Evolutionary conservation across 1,140 invertebrate genomes (phyloP).

Genomic region (Maniola jurtina): DNA sequence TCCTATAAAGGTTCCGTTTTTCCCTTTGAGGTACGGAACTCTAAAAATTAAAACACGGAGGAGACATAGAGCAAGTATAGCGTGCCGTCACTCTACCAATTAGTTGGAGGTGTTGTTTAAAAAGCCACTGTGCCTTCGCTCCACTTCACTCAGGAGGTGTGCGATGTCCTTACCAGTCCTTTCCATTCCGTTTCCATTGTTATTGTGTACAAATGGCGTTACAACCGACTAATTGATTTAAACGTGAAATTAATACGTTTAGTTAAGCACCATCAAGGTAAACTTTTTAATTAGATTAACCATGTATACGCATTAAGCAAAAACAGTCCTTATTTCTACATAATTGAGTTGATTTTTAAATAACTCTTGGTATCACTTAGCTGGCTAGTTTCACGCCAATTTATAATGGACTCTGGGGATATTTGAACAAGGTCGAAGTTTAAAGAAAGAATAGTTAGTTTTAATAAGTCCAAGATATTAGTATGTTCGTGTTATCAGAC

Average conservation of each 20-base stretch:
- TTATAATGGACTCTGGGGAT: neutral
- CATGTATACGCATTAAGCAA: neutral
- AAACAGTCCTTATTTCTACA: neutral
- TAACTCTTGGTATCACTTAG: neutral
- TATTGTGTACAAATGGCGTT: neutral
- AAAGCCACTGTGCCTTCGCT: too few species aligned
- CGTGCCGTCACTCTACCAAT: too few species aligned
- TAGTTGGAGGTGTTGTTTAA: too few species aligned
- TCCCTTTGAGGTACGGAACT: too few species aligned
- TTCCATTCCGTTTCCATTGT: too few species aligned
- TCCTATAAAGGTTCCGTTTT: too few species aligned
- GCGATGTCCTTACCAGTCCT: too few species aligned
- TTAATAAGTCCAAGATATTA: neutral
- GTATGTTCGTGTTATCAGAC: neutral
- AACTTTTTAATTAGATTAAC: neutral
- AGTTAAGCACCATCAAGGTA: neutral
- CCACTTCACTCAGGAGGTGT: too few species aligned
- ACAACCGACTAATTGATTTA: neutral
- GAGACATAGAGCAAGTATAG: too few species aligned
- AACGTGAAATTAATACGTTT: constrained; percentile 1
- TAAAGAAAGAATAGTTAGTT: neutral
- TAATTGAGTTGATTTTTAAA: neutral
- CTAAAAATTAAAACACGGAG: too few species aligned
- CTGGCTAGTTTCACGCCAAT: neutral
- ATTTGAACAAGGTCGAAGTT: neutral